Base-by-base conservation (phyloP, 2,888 invertebrate species). In the Brachypalpus laphriformis region DNA sequence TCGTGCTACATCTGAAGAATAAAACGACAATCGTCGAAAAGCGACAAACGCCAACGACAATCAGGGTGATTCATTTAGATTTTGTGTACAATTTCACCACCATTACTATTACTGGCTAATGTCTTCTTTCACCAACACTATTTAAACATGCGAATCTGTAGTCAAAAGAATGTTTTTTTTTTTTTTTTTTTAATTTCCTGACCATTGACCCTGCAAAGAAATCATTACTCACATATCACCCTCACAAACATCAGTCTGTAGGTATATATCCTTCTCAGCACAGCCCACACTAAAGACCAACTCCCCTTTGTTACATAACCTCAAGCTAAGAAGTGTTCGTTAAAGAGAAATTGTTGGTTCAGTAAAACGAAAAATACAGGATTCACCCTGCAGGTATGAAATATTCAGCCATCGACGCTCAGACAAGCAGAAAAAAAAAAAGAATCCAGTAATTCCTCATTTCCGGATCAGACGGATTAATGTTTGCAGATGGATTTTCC, bases 391-490 rank as follows among this genome's bases (percentile, higher is more conserved):
- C 75, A 85, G 81, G 85, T 85, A 85, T 83, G 56, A 74, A 83
- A 78, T 83, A 74, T 83, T 80, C 70, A 80, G 31, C 37, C 63
- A 70, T 75, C 51, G 61, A 80, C 75, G 65, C 65, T 54, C 81
- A 81, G 66, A 81, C 85, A 76, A 77, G 59, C 63, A 51, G 20
- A 61, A 61, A 28, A 56, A 51, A 20, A 72, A 57, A 40, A 66
- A 20, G 14, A 71, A 72, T 28, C 66, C 81, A 66, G 85, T 85
- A 85, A 85, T 85, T 81, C 81, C 85, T 85, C 81, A 81, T 85
- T 85, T 85, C 85, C 85, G 85, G 85, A 85, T 85, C 85, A 85
- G 85, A 85, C 85, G 85, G 85, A 85, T 85, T 85, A 85, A 85
- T 85, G 81, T 85, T 85, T 85, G 85, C 85, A 85, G 85, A 85